Conservation (phyloP, 2,888 invertebrate species). For the Noctua janthe region DNA sequence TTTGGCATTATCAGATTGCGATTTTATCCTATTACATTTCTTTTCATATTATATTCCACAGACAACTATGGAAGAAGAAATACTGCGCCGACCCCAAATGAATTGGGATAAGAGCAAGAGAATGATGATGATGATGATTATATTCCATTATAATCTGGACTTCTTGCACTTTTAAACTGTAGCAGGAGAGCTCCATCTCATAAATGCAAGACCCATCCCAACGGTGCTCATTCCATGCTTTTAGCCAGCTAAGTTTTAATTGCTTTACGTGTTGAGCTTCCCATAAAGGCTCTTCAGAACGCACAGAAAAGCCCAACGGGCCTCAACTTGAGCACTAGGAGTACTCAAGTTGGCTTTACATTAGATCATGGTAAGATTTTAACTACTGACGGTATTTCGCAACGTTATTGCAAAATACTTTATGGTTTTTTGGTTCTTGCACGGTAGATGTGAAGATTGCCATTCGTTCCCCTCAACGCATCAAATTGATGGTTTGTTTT, state of each 20-base stretch:
- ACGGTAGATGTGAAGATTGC: slow-evolving; percentile 24
- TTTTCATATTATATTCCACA: not conserved
- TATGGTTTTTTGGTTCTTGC: slow-evolving; percentile 19
- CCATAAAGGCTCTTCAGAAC: slow-evolving; percentile 4
- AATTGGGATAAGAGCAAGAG: no score
- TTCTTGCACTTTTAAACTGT: not conserved
- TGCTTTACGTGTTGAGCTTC: slow-evolving; percentile 25
- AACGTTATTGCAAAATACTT: slow-evolving; percentile 25
- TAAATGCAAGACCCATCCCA: not conserved
- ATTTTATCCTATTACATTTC: not conserved
- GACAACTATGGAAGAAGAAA: no score
- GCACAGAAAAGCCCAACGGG: not conserved
- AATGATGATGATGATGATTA: no score
- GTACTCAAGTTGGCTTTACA: not conserved
- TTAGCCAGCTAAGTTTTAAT: slow-evolving; percentile 31
- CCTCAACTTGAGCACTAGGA: not conserved
- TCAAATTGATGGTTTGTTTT: slow-evolving; percentile 36
- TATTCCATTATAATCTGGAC: not conserved
- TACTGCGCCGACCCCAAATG: no score
- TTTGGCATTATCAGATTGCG: not conserved
- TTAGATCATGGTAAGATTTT: not conserved
- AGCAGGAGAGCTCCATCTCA: slow-evolving; percentile 4
- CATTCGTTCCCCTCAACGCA: slow-evolving; percentile 47
- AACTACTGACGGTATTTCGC: slow-evolving; percentile 17
- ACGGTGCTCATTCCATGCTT: slow-evolving; percentile 3